A percentile compares a stretch with the other conserved stretches of the same genome.
Evolutionary conservation across 2,113 vertebrate species (phyloP).

Genomic region (Chionodraco myersi): DNA sequence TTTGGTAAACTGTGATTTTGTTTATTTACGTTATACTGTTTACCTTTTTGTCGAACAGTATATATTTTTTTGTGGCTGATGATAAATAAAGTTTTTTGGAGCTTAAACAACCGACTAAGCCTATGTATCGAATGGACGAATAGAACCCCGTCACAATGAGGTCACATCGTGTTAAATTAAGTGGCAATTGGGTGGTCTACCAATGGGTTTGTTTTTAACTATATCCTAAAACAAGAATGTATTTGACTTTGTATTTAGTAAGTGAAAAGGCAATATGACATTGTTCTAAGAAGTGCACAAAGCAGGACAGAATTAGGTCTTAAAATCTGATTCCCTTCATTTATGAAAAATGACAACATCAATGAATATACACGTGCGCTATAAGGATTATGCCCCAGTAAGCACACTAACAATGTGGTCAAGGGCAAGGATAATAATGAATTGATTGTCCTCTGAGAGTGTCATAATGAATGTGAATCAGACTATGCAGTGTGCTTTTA

Average conservation of each 20-base stretch:
- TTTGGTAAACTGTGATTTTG: too few relatives aligned
- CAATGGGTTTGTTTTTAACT: neutral
- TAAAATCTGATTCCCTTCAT: neutral
- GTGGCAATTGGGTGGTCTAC: neutral
- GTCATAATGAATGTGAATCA: conserved; percentile 81
- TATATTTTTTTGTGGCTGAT: too few relatives aligned
- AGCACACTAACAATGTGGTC: conserved; percentile 69
- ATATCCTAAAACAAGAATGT: neutral
- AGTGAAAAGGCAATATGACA: neutral
- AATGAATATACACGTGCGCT: conserved; percentile 35
- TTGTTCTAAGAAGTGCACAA: neutral
- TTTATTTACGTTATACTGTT: too few relatives aligned
- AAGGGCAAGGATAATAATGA: conserved; percentile 74
- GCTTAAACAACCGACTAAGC: too few relatives aligned
- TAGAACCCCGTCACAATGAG: too few relatives aligned
- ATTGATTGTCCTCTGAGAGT: conserved; percentile 77
- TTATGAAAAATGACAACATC: conserved; percentile 55
- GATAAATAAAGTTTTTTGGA: too few relatives aligned
- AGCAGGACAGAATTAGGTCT: conserved; percentile 12
- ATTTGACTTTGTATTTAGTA: neutral
- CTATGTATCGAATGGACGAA: too few relatives aligned
- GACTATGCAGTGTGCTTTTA: conserved; percentile 65
- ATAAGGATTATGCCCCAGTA: conserved; percentile 61
- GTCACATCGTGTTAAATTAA: neutral
- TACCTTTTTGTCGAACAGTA: too few relatives aligned